A percentile compares a stretch with the other conserved stretches of the same genome.
phyloP scores from a whole-genome alignment of 2,113 vertebrate species.

The Dissostichus mawsoni region DNA sequence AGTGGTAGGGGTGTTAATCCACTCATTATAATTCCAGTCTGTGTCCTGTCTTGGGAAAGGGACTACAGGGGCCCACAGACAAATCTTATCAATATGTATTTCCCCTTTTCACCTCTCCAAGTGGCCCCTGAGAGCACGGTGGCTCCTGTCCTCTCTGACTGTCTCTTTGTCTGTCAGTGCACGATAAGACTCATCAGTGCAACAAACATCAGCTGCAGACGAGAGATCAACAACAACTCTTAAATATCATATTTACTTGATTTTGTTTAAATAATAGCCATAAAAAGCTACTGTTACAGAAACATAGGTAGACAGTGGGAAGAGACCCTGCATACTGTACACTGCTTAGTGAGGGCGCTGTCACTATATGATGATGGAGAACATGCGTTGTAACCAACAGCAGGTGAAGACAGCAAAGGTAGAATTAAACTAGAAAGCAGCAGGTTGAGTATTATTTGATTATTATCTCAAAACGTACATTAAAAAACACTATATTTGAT shows the following conservation, averaged over 20 bases:
- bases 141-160: slow-evolving; percentile 16
- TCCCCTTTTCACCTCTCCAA: slow-evolving; percentile 68
- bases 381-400: not conserved
- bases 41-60: slow-evolving; percentile 75
- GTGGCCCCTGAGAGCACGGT: slow-evolving; percentile 58
- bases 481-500: not conserved
- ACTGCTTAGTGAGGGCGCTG: not conserved
- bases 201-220: no score
- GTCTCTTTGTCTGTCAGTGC: slow-evolving; percentile 1
- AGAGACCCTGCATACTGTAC: not conserved
- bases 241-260: not conserved
- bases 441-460: not conserved
- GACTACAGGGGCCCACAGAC: slow-evolving; percentile 70
- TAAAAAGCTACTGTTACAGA: slow-evolving; percentile 1
- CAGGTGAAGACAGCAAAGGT: slow-evolving; percentile 1
- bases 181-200: not conserved
- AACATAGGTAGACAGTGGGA: slow-evolving; percentile 1
- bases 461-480: not conserved
- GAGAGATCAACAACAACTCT: not conserved
- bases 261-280: not conserved
- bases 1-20: slow-evolving; percentile 82
- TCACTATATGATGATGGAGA: not conserved
- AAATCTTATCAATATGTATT: slow-evolving; percentile 84
- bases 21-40: slow-evolving; percentile 87
- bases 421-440: not conserved